A percentile compares a stretch with the other conserved stretches of the same genome.
Conservation (phyloP, 2,113 vertebrate genomes). For the Podarcis raffonei region DNA sequence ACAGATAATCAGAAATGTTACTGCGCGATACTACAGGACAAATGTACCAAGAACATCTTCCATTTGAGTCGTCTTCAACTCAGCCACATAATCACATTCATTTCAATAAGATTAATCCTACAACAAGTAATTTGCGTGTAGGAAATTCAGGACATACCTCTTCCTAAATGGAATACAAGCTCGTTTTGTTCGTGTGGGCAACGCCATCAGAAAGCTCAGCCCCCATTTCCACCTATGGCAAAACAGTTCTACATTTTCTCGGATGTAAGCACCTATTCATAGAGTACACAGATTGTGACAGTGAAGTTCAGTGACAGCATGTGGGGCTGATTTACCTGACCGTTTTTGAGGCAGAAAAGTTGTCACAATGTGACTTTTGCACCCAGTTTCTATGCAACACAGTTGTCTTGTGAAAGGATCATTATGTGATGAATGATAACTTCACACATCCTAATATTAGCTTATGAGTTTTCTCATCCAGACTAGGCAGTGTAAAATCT, state of each 20-base stretch:
- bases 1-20: background rate
- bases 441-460: background rate
- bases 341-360: background rate
- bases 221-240: no score
- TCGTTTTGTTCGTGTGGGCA: background rate
- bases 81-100: accelerated
- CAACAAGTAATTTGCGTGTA: background rate
- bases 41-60: background rate
- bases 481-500: background rate
- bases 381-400: background rate
- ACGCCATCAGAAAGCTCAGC: background rate
- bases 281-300: no score
- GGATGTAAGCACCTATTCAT: background rate
- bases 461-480: background rate
- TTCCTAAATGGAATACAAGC: background rate
- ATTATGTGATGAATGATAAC: background rate
- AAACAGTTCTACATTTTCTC: background rate
- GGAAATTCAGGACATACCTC: background rate
- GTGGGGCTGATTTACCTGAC: background rate
- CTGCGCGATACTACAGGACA: background rate
- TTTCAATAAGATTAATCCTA: background rate
- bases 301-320: background rate
- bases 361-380: background rate
- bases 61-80: background rate
- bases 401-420: background rate